Evolutionary conservation across 2,113 vertebrate genomes (phyloP).

Genomic region (Erythrocercus mccallii): DNA sequence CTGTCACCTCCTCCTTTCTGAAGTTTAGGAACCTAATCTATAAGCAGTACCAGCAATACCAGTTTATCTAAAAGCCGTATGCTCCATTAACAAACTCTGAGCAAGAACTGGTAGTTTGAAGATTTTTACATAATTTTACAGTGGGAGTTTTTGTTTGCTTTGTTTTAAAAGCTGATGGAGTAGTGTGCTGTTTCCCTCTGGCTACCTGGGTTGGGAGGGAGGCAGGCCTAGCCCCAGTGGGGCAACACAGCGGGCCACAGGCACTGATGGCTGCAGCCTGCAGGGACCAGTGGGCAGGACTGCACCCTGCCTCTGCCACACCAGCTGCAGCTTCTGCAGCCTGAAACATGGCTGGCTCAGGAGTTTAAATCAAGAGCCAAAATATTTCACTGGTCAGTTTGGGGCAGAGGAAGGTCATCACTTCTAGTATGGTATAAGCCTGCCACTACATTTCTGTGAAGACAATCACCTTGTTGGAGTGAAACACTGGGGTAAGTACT

Average conservation of each 20-base stretch:
- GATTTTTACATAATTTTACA: not conserved
- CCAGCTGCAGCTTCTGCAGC: not conserved
- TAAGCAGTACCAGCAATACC: not conserved
- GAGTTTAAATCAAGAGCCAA: not conserved
- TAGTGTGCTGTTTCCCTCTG: not conserved
- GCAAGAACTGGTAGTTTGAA: not conserved
- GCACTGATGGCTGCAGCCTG: not conserved
- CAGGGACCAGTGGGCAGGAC: fast-evolving
- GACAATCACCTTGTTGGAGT: not conserved
- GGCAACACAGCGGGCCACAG: fast-evolving
- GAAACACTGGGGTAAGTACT: not conserved
- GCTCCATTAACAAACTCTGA: fast-evolving
- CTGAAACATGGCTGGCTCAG: not conserved
- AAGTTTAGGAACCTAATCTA: not conserved
- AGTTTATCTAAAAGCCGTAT: not conserved
- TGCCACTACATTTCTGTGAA: not conserved
- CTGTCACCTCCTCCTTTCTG: not conserved
- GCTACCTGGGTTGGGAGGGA: not conserved
- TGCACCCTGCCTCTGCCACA: fast-evolving
- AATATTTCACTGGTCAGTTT: fast-evolving
- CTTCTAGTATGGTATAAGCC: not conserved
- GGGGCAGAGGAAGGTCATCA: not conserved
- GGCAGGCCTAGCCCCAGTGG: fast-evolving
- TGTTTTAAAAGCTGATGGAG: not conserved
- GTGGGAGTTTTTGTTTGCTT: not conserved